Evolutionary conservation across 2,888 invertebrate species (phyloP).

Genomic region (Tinea pellionella): DNA sequence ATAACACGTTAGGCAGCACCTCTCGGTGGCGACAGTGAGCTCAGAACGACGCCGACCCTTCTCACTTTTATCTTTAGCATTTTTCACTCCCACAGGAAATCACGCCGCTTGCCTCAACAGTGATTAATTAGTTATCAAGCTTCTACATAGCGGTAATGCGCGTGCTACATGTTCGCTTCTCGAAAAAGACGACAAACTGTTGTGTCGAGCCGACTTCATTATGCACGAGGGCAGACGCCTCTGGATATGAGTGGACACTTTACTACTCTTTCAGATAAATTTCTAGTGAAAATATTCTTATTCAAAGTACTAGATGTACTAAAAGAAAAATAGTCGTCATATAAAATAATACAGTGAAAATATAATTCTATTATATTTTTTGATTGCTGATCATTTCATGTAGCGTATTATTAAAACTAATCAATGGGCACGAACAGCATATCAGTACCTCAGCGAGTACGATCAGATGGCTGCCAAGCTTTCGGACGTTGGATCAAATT

Average conservation of each 20-base stretch:
- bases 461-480: no score
- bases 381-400: no score
- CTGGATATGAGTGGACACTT: background rate
- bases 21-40: constrained; percentile 24
- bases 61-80: constrained; percentile 53
- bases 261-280: background rate
- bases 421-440: no score
- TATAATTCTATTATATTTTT: no score
- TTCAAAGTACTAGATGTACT: background rate
- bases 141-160: background rate
- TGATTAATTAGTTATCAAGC: constrained; percentile 48
- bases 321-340: no score
- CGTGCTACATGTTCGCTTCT: background rate
- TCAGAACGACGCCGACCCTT: constrained; percentile 30
- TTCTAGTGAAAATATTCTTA: background rate
- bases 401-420: no score
- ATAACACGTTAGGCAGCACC: constrained; percentile 18
- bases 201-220: background rate
- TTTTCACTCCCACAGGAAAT: constrained; percentile 53
- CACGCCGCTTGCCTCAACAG: constrained; percentile 37
- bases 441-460: no score
- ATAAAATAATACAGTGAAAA: no score
- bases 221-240: constrained; percentile 3
- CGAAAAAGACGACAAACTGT: background rate
- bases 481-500: no score